These are phyloP conservation scores for Amphimallon solstitiale DNA, from an alignment of 2,888 invertebrate genomes.

Conservation along the genomic window DNA sequence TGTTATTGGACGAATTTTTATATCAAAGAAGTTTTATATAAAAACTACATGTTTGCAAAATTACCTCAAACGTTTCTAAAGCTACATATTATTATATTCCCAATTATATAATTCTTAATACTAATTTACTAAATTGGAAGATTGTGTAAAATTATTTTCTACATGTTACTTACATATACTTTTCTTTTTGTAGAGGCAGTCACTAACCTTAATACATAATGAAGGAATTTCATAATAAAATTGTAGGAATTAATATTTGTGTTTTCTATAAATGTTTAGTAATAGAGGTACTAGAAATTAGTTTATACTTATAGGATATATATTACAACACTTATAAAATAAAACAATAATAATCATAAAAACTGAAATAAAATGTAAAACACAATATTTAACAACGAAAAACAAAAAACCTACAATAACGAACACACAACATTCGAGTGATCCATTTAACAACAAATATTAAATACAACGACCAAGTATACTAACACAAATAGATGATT, in stretches of 20 bases:
- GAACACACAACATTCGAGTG: no score
- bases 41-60: constrained; percentile 26
- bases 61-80: constrained; percentile 11
- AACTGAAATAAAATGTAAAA: no score
- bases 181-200: constrained; percentile 5
- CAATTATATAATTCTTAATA: constrained; percentile 2
- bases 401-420: no score
- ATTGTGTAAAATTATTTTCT: constrained; percentile 18
- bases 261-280: no score
- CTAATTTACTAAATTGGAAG: constrained; percentile 21
- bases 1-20: constrained; percentile 25
- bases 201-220: constrained; percentile 21
- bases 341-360: no score
- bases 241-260: not conserved
- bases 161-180: not conserved
- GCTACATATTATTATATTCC: constrained; percentile 4
- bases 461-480: no score
- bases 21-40: constrained; percentile 33
- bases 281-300: no score
- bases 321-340: no score
- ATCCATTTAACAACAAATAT: no score
- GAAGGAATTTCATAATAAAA: not conserved
- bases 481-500: no score
- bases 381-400: no score
- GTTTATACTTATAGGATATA: no score